A percentile compares a stretch with the other conserved stretches of the same genome.
phyloP scores from a whole-genome alignment of 2,888 invertebrate genomes.

The Sminthurides aquaticus region DNA sequence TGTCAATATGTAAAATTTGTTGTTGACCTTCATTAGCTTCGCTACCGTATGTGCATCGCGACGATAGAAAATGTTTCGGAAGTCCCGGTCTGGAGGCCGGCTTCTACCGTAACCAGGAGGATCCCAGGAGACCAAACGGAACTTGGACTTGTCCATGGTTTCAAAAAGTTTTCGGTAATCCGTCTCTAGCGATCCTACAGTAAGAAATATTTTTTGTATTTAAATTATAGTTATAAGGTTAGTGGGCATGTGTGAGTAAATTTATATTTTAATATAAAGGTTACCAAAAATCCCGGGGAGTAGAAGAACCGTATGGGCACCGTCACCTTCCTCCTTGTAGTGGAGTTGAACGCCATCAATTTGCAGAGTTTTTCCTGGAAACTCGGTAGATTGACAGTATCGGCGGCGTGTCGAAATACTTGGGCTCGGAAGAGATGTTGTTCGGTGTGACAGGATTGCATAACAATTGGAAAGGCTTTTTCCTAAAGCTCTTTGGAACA shows the following conservation, averaged over 20 bases:
- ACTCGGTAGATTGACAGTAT: not conserved
- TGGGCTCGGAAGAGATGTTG: not conserved
- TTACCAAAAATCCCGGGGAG: conserved; percentile 71
- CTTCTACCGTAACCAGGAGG: conserved; percentile 49
- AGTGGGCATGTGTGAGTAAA: no score
- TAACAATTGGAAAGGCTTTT: not conserved
- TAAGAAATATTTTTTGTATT: no score
- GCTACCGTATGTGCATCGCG: conserved; percentile 47
- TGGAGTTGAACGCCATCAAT: conserved; percentile 53
- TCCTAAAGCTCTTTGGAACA: not conserved
- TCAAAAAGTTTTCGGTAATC: conserved; percentile 26
- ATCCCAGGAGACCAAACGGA: conserved; percentile 51
- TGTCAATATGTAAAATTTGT: not conserved
- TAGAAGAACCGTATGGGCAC: conserved; percentile 56
- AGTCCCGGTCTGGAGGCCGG: conserved; percentile 40
- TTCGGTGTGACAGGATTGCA: not conserved
- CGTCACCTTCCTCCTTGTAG: conserved; percentile 50
- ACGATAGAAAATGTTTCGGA: conserved; percentile 45
- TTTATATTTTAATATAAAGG: no score
- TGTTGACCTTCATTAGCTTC: conserved; percentile 46
- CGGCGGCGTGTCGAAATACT: not conserved
- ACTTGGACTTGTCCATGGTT: conserved; percentile 12
- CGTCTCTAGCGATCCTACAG: conserved; percentile 32
- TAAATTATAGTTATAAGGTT: no score
- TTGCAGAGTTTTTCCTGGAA: not conserved